Evolutionary conservation across 1,140 invertebrate genomes (phyloP), one percentile per base, ranked within the genome.

Genomic region (Apis florea): DNA sequence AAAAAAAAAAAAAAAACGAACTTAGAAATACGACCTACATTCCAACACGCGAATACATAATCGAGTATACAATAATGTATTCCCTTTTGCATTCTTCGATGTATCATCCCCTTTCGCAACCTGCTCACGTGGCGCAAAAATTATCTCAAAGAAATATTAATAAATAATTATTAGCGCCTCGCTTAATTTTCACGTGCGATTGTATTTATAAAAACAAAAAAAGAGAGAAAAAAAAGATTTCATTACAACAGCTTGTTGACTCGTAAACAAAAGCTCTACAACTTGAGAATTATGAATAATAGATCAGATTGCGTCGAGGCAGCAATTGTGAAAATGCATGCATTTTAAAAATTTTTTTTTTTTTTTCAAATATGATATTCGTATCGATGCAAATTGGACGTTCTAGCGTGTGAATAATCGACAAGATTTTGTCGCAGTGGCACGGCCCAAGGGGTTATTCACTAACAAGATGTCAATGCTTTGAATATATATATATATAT

Each of bases 361-460:
- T 66, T 49, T n/a, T 24, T 24, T 21, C 47, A 6, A 53, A 3
- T 15, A n/a, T 1, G 53, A 69, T 69, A 72, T 83, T 58, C 73
- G 31, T 47, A 64, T 72, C 79, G 70, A 87, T 89, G 82, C 81
- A 85, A 89, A 89, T 89, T 89, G 87, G 79, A 88, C 77, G 83
- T 74, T 78, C 64, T 59, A 69, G 68, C 73, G 71, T 84, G 79
- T 68, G 82, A 85, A 83, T 90, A 87, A 90, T 89, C 78, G 84
- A 84, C 71, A 54, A 63, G 53, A 74, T 83, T 89, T 79, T 82
- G 83, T 83, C 81, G 40, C 72, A 40, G 31, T 24, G 63, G 47
- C 73, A 82, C 69, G 67, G 72, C 69, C 82, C 64, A n/a, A 26
- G 84, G 74, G 73, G 81, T n/a, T 64, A 70, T 68, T 72, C 75